Evolutionary conservation across 92 coral and sea anemone genomes (phyloP).

Genomic region (Epizoanthus stellaris): DNA sequence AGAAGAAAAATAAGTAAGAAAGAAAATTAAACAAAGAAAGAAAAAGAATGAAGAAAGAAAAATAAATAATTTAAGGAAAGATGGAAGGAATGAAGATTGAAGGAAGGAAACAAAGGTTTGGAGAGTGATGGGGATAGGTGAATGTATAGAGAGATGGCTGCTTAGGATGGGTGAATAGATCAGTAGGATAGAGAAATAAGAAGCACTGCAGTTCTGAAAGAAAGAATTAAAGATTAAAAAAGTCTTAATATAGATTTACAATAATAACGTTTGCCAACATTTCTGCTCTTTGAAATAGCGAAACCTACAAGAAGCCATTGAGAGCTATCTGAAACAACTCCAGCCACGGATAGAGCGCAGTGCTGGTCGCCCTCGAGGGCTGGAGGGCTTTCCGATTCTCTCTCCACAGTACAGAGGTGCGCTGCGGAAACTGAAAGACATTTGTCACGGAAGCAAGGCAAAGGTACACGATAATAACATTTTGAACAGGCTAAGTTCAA

Average conservation of each 20-base stretch:
- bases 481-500: background rate
- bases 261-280: too few relatives aligned
- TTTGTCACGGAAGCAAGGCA: conserved; percentile 69
- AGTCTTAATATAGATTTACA: too few relatives aligned
- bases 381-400: conserved; percentile 55
- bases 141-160: too few relatives aligned
- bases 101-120: too few relatives aligned
- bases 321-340: conserved; percentile 44
- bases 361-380: conserved; percentile 58
- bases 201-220: too few relatives aligned
- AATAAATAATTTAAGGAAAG: background rate
- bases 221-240: too few relatives aligned
- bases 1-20: background rate
- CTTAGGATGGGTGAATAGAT: too few relatives aligned
- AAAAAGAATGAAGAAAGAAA: background rate
- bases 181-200: too few relatives aligned
- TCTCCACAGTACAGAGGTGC: conserved; percentile 81
- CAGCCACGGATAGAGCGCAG: conserved; percentile 51
- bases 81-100: too few relatives aligned
- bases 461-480: conserved; percentile 4
- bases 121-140: too few relatives aligned
- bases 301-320: conserved; percentile 48
- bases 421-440: conserved; percentile 80
- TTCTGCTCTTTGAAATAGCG: conserved; percentile 40
- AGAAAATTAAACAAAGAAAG: background rate